These are phyloP conservation scores for Euzetes globulus DNA, from an alignment of 2,888 invertebrate species.

Conservation along the genomic window DNA sequence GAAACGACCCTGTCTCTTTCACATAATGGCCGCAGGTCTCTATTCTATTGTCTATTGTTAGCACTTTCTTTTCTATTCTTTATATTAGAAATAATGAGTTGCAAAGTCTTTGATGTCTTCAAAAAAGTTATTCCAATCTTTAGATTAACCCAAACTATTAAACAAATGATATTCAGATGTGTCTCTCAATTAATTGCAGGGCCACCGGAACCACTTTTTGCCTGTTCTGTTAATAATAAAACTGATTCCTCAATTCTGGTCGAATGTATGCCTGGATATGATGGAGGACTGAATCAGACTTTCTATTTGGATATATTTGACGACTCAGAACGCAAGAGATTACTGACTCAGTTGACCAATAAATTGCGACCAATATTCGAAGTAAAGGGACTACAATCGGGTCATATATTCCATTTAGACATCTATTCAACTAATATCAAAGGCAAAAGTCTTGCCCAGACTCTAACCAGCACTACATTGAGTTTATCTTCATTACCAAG, in stretches of 20 bases:
- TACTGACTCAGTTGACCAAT: conserved; percentile 20
- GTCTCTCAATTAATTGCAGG: neutral
- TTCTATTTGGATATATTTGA: conserved; percentile 12
- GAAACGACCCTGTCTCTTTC: neutral
- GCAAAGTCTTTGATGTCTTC: too few species aligned
- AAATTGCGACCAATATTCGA: conserved; percentile 1
- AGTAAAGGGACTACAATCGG: neutral
- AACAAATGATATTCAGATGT: neutral
- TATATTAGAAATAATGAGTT: neutral
- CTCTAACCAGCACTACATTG: neutral
- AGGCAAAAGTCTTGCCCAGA: neutral
- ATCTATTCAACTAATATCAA: neutral
- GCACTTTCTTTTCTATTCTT: too few species aligned
- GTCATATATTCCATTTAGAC: conserved; percentile 16
- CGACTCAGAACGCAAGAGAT: conserved; percentile 25
- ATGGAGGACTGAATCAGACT: conserved; percentile 20
- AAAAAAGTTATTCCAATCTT: too few species aligned
- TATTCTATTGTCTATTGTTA: neutral
- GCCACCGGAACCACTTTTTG: neutral
- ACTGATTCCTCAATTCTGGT: conserved; percentile 9
- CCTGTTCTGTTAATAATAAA: neutral
- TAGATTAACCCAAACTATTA: neutral
- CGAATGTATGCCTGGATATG: conserved; percentile 2
- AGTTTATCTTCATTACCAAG: conserved; percentile 10
- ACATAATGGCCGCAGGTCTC: conserved; percentile 23